A percentile compares a stretch with the other conserved stretches of the same genome.
phyloP scores from a whole-genome alignment of 2,113 vertebrate species.

The Centrocercus urophasianus region DNA sequence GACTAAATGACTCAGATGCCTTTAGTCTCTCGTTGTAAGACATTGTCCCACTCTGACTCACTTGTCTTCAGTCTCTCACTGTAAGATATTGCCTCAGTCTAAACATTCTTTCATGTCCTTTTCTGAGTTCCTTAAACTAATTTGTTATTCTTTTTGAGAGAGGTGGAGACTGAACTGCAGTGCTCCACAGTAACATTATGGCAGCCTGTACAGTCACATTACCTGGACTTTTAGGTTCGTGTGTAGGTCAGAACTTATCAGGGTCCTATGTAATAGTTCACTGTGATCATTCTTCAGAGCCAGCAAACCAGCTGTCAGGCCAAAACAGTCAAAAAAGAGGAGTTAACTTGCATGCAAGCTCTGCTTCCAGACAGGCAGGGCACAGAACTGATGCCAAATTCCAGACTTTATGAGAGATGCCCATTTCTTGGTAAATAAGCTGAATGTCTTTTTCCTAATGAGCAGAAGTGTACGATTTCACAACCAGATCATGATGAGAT shows the following conservation, averaged over 20 bases:
- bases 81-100: neutral
- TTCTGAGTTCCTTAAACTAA: neutral
- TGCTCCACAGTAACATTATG: neutral
- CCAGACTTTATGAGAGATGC: neutral
- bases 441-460: neutral
- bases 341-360: accelerated
- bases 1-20: neutral
- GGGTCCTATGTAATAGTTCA: neutral
- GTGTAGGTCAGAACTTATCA: accelerated
- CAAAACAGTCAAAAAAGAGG: neutral
- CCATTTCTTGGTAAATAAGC: neutral
- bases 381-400: neutral
- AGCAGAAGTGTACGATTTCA: neutral
- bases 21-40: neutral
- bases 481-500: neutral
- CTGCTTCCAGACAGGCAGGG: neutral
- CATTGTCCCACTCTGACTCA: neutral
- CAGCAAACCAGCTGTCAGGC: neutral
- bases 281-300: neutral
- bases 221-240: neutral
- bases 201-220: neutral
- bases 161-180: accelerated
- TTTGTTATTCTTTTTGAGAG: neutral
- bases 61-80: neutral
- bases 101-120: neutral